Percentiles rank a stretch among this genome's conserved stretches.
These are phyloP conservation scores for Tachycineta bicolor DNA, from an alignment of 2,113 vertebrate species.

Conservation along the genomic window DNA sequence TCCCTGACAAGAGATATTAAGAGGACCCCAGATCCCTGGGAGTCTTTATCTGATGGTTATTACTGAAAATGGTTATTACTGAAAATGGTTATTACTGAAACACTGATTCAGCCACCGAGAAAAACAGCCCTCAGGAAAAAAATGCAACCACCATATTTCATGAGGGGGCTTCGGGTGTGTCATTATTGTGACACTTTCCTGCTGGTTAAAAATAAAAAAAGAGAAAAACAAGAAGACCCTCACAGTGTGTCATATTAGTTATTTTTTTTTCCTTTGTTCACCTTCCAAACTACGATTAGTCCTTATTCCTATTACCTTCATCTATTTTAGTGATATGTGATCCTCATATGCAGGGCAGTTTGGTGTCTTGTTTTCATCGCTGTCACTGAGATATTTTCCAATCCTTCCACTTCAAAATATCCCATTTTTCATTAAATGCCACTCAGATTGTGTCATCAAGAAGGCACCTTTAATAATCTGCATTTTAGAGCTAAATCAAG, in stretches of 20 bases:
- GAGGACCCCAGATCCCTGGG: background rate
- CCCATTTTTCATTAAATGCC: conserved; percentile 16
- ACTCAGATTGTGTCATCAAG: conserved; percentile 20
- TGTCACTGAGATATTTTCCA: background rate
- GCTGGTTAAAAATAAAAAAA: background rate
- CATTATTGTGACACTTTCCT: background rate
- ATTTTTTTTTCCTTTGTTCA: background rate
- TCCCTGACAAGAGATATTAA: background rate
- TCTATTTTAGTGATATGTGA: background rate
- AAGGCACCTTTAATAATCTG: background rate
- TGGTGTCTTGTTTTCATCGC: background rate
- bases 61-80: background rate
- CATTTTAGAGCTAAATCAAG: background rate
- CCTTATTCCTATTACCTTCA: background rate
- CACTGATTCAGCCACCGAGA: background rate
- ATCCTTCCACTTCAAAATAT: conserved; percentile 2
- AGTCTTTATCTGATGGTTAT: background rate
- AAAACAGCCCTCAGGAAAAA: background rate
- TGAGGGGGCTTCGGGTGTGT: background rate
- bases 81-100: background rate
- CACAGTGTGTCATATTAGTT: background rate
- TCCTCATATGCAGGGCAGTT: background rate
- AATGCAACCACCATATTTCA: background rate
- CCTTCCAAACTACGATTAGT: background rate
- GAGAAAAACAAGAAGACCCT: background rate